Base-by-base conservation (phyloP, 2,888 invertebrate genomes). In the Ophraella communa region DNA sequence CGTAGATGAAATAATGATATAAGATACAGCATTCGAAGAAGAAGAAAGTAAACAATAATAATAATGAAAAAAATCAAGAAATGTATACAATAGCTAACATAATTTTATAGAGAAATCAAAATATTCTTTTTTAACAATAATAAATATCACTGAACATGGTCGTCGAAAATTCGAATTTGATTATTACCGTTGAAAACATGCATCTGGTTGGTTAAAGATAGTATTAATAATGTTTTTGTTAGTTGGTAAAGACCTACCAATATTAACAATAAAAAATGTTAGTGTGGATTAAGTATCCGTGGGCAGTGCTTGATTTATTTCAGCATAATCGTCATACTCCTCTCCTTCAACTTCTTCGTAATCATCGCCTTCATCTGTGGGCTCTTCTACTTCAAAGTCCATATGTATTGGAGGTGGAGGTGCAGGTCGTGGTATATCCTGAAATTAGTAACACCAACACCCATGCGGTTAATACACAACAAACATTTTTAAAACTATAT, bases 271-370 rank as follows among this genome's bases (percentile, higher is more conserved):
- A 39, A 7, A 17, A 39, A 39, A 51, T 10, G 59, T 59, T 59
- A 62, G 54, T 47, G 20, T 11, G 39, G 4, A 52, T 53, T 62
- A 62, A 53, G 42, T 57, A 54, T 65, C 79, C 47, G 79, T 78
- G 55, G 80, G 77, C 65, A 79, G 74, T 45, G 81, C 81, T 55
- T 79, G 78, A 67, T 83, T 83, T 61, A 78, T 76, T 52, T 87
- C 87, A 49, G 87, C 82, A 82, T 89, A 85, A 63, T 85, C 84
- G 54, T 87, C 87, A 73, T 88, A 87, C 74, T 88, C 88, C 65
- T 87, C 87, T 72, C 86, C 85, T 27, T 75, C 78, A 62, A 87
- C 87, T 66, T 87, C 87, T 73, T 87, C 86, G 35, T 85, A 85
- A 57, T 83, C 84, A 52, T 84, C 82, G 62, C 82, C 83, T 59